Conservation (phyloP, 2,888 invertebrate genomes). For the Ptycholaimellus sp. region DNA sequence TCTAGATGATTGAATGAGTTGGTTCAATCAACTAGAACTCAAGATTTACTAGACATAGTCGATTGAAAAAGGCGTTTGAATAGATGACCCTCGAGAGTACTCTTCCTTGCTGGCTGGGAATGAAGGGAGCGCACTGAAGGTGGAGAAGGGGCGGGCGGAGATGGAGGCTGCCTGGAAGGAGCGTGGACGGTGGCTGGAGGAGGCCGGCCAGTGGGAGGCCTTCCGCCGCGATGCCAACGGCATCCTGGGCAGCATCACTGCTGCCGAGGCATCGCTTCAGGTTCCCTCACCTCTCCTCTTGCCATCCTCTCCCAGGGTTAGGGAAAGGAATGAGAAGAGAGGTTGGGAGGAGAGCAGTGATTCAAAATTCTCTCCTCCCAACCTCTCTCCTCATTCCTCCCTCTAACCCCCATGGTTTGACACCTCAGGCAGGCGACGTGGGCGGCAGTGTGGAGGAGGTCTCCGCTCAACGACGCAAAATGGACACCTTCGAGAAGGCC, state of each 20-base stretch:
- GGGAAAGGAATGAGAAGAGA: not conserved
- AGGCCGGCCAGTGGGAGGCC: slow-evolving; percentile 70
- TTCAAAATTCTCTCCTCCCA: too few relatives aligned
- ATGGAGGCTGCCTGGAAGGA: slow-evolving; percentile 63
- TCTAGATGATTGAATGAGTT: too few relatives aligned
- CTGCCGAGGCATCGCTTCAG: slow-evolving; percentile 43
- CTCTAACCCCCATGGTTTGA: slow-evolving; percentile 3
- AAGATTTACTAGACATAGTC: too few relatives aligned
- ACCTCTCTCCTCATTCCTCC: too few relatives aligned
- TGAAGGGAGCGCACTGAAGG: too few relatives aligned
- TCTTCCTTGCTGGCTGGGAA: too few relatives aligned
- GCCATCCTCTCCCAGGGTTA: too few relatives aligned
- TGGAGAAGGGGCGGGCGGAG: slow-evolving; percentile 51
- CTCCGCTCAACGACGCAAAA: slow-evolving; percentile 62
- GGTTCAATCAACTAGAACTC: too few relatives aligned
- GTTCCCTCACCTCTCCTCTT: too few relatives aligned
- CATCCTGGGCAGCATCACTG: slow-evolving; percentile 58
- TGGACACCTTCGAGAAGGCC: slow-evolving; percentile 76
- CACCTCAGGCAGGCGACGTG: slow-evolving; percentile 10
- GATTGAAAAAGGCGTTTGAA: too few relatives aligned
- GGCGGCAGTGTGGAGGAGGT: slow-evolving; percentile 33
- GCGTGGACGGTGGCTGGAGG: slow-evolving; percentile 62
- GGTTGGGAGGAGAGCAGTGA: too few relatives aligned
- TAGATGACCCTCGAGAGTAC: too few relatives aligned
- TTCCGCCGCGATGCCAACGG: slow-evolving; percentile 79